These are phyloP conservation scores for Rhingia rostrata DNA, from an alignment of 2,888 invertebrate species.

Conservation along the genomic window DNA sequence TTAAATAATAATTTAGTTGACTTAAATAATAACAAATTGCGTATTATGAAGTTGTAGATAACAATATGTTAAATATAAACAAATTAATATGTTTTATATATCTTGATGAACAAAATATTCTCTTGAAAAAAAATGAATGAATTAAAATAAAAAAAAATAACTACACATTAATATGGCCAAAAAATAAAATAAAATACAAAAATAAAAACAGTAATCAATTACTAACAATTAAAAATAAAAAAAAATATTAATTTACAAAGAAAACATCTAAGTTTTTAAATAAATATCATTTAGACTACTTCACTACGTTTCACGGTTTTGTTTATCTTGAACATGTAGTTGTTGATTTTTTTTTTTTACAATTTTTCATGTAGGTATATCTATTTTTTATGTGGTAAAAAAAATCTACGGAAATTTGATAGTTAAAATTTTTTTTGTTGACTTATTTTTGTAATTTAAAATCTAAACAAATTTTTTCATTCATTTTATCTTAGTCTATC, in stretches of 20 bases:
- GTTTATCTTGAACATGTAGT: constrained; percentile 25
- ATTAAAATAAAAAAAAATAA: constrained; percentile 19
- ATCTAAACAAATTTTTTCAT: constrained; percentile 24
- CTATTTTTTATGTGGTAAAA: constrained; percentile 18
- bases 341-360: constrained; percentile 32
- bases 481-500: constrained; percentile 45
- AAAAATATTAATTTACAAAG: constrained; percentile 48
- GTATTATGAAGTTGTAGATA: constrained; percentile 36
- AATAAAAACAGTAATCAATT: constrained; percentile 37
- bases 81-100: constrained; percentile 11
- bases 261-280: constrained; percentile 48
- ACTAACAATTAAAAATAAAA: constrained; percentile 44
- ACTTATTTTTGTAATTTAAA: constrained; percentile 29
- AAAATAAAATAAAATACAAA: constrained; percentile 51
- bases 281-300: constrained; percentile 71
- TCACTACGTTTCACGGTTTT: constrained; percentile 22
- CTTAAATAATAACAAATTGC: constrained; percentile 35
- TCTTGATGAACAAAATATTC: constrained; percentile 23
- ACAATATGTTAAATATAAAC: constrained; percentile 48
- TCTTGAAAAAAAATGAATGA: neutral
- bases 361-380: constrained; percentile 50
- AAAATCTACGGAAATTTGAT: constrained; percentile 33
- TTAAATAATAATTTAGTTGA: constrained; percentile 65
- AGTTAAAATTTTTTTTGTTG: constrained; percentile 20
- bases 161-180: constrained; percentile 73